phyloP scores from a whole-genome alignment of 1,140 invertebrate species.

The Telenomus remus region DNA sequence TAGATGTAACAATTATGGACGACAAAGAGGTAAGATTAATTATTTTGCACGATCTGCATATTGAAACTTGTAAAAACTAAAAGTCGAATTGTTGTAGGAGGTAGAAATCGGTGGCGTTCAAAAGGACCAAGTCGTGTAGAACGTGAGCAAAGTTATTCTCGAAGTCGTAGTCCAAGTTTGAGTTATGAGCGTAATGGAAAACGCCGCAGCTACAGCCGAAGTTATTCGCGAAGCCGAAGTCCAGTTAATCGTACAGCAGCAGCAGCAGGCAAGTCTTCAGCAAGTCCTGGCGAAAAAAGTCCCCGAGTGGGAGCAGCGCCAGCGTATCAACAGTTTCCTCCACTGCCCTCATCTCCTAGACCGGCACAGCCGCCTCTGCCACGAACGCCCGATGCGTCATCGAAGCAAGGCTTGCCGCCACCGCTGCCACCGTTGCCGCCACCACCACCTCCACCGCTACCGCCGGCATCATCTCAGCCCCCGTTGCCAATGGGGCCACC shows the following conservation, averaged over 20 bases:
- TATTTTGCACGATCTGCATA: background rate
- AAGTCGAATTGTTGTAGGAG: slow-evolving; percentile 55
- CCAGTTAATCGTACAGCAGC: slow-evolving; percentile 65
- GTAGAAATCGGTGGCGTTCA: slow-evolving; percentile 71
- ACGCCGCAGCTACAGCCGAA: slow-evolving; percentile 71
- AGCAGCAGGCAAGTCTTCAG: slow-evolving; percentile 67
- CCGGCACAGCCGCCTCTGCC: slow-evolving; percentile 42
- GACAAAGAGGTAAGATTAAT: slow-evolving; percentile 64
- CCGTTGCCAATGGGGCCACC: slow-evolving; percentile 30
- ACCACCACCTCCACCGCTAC: slow-evolving; percentile 22
- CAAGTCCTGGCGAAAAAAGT: slow-evolving; percentile 52
- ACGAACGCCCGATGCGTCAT: slow-evolving; percentile 33
- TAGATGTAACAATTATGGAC: slow-evolving; percentile 66
- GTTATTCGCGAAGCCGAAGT: slow-evolving; percentile 72
- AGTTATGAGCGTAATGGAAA: slow-evolving; percentile 72
- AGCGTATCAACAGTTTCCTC: slow-evolving; percentile 17
- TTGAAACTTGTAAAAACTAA: no score
- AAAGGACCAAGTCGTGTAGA: slow-evolving; percentile 63
- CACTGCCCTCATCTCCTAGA: slow-evolving; percentile 25
- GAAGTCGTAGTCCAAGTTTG: slow-evolving; percentile 71
- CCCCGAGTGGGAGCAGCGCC: slow-evolving; percentile 16
- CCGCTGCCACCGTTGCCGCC: slow-evolving; percentile 23
- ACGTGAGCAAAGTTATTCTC: slow-evolving; percentile 69
- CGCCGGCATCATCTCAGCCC: slow-evolving; percentile 2
- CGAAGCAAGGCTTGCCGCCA: slow-evolving; percentile 29